Conservation (phyloP, 1,140 invertebrate species). For the Diorhabda carinulata region DNA sequence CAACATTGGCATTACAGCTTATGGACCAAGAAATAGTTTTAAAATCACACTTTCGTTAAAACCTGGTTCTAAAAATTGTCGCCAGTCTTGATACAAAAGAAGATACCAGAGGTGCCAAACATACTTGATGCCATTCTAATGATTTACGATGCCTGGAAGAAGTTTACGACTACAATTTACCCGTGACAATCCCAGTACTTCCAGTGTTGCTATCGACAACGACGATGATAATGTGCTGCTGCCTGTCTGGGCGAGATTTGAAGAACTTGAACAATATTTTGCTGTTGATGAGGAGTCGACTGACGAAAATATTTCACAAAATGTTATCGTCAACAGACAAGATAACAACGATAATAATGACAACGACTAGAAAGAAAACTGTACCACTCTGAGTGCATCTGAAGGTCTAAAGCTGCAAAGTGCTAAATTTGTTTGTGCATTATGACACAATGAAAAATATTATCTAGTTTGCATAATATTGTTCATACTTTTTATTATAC, state of each 20-base stretch:
- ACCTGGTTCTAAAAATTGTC: not conserved
- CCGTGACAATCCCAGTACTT: conserved; percentile 25
- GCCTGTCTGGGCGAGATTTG: conserved; percentile 13
- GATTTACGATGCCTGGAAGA: conserved; percentile 35
- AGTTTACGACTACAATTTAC: conserved; percentile 32
- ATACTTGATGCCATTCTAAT: conserved; percentile 37
- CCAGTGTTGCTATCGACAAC: conserved; percentile 21
- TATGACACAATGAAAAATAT: not conserved
- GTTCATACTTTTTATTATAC: conserved; percentile 8
- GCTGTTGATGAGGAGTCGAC: conserved; percentile 36
- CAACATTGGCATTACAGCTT: conserved; percentile 23
- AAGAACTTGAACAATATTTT: conserved; percentile 37
- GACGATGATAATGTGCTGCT: conserved; percentile 22
- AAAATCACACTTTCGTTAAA: conserved; percentile 14
- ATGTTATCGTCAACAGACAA: not conserved
- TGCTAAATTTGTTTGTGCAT: not conserved
- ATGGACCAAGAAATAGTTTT: conserved; percentile 19
- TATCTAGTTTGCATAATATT: conserved; percentile 10
- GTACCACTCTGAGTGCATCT: not conserved
- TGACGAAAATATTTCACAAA: conserved; percentile 31
- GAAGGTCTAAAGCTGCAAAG: not conserved
- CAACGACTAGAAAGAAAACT: not conserved
- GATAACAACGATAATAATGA: not conserved
- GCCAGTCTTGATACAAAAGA: conserved; percentile 14
- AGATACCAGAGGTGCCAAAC: conserved; percentile 26